Conservation (phyloP, 1,140 invertebrate genomes). For the Liolophura sinensis region DNA sequence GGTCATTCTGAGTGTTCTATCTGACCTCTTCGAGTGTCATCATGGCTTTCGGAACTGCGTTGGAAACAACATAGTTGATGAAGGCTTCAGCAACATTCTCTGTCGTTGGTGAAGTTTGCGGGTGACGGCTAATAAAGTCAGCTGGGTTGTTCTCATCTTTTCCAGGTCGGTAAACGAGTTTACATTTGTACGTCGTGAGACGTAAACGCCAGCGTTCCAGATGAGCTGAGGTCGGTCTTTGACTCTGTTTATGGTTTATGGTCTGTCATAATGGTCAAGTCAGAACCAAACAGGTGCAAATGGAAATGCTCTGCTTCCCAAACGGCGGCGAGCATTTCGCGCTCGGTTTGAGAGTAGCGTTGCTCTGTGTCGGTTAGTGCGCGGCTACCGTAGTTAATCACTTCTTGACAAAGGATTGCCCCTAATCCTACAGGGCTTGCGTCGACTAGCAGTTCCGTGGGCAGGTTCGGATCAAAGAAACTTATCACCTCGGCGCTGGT, state of each 20-base stretch:
- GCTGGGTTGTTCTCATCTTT: slow-evolving; percentile 5
- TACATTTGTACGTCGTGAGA: slow-evolving; percentile 5
- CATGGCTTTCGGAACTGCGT: slow-evolving; percentile 19
- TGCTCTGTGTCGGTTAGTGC: slow-evolving; percentile 12
- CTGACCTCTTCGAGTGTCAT: slow-evolving; percentile 20
- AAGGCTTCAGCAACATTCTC: slow-evolving; percentile 17
- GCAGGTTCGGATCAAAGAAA: slow-evolving; percentile 12
- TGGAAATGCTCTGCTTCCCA: slow-evolving; percentile 57
- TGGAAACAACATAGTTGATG: too few species aligned
- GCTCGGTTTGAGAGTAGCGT: slow-evolving; percentile 20
- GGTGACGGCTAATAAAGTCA: slow-evolving; percentile 5
- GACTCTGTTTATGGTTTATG: slow-evolving; percentile 37
- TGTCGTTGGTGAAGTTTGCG: slow-evolving; percentile 3
- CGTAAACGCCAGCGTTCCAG: slow-evolving; percentile 16
- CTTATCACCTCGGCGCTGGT: not conserved
- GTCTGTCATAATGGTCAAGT: slow-evolving; percentile 52
- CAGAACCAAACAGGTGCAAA: slow-evolving; percentile 52
- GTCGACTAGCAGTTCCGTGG: slow-evolving; percentile 15
- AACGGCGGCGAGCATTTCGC: slow-evolving; percentile 32
- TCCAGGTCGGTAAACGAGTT: slow-evolving; percentile 2
- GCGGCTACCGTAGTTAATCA: slow-evolving; percentile 12
- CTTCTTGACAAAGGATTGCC: slow-evolving; percentile 14
- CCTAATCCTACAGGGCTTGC: slow-evolving; percentile 14
- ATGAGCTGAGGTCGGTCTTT: slow-evolving; percentile 5
- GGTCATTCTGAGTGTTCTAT: slow-evolving; percentile 7